phyloP scores from a whole-genome alignment of 1,140 invertebrate genomes.

The Dinothrombium tinctorium region DNA sequence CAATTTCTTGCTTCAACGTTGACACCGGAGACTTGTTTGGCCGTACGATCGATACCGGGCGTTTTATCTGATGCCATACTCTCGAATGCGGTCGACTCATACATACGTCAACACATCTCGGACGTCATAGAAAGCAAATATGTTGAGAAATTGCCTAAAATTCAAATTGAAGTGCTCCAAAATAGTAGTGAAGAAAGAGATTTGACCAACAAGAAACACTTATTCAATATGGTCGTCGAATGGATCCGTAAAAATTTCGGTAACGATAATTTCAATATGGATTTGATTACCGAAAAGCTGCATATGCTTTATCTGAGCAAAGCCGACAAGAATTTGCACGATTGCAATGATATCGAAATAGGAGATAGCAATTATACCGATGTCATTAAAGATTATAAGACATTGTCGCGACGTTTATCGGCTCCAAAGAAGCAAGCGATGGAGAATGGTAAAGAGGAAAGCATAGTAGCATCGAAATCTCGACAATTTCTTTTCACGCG shows the following conservation, averaged over 20 bases:
- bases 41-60: conserved; percentile 37
- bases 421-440: conserved; percentile 7
- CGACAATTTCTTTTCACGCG: conserved; percentile 33
- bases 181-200: conserved; percentile 35
- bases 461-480: conserved; percentile 24
- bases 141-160: conserved; percentile 33
- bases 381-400: conserved; percentile 55
- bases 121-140: conserved; percentile 31
- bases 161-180: conserved; percentile 38
- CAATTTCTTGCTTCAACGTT: conserved; percentile 39
- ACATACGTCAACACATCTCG: conserved; percentile 39
- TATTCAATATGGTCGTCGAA: conserved; percentile 38
- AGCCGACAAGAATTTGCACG: conserved; percentile 44
- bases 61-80: conserved; percentile 35
- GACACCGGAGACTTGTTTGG: conserved; percentile 35
- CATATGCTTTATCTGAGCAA: conserved; percentile 48
- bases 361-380: conserved; percentile 41
- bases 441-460: conserved; percentile 1
- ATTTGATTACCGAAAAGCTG: conserved; percentile 30
- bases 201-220: conserved; percentile 22
- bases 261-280: conserved; percentile 24
- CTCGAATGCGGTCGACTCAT: conserved; percentile 36
- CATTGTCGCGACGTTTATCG: conserved; percentile 21
- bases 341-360: conserved; percentile 44
- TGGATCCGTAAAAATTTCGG: conserved; percentile 34